phyloP scores from a whole-genome alignment of 23 tunicate species.

The Trididemnum nubilum region DNA sequence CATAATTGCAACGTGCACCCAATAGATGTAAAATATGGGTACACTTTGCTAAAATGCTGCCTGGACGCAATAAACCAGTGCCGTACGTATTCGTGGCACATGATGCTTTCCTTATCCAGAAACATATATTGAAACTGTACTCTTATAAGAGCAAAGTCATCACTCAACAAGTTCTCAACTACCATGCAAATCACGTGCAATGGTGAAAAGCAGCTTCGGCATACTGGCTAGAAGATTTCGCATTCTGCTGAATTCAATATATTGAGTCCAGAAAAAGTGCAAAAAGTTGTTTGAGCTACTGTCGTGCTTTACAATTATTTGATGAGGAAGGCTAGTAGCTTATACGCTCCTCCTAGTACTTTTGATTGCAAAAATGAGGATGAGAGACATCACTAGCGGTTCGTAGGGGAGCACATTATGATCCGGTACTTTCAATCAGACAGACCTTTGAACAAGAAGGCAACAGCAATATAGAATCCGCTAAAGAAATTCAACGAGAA shows the following conservation, averaged over 20 bases:
- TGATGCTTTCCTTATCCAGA: slow-evolving; percentile 25
- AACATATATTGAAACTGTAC: slow-evolving; percentile 11
- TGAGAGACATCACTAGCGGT: background rate
- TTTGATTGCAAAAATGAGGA: background rate
- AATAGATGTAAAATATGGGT: no score
- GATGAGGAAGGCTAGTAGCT: background rate
- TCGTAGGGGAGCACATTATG: background rate
- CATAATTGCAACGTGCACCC: no score
- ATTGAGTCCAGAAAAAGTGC: slow-evolving; percentile 6
- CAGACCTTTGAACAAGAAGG: background rate
- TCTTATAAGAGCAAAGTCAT: slow-evolving; percentile 12
- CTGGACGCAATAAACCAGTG: background rate
- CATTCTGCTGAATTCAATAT: background rate
- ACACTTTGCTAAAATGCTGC: no score
- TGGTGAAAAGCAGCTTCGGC: slow-evolving; percentile 2
- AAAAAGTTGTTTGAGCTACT: background rate
- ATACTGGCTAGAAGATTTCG: background rate
- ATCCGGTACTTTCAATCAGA: background rate
- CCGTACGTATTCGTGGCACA: slow-evolving; percentile 23
- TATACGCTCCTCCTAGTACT: slow-evolving; percentile 10
- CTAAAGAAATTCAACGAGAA: background rate
- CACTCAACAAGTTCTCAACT: background rate
- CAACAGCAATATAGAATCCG: background rate
- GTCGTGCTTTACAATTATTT: background rate
- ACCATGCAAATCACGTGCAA: background rate